Percentiles rank a stretch among this genome's conserved stretches.
Conservation (phyloP, 2,888 invertebrate genomes). For the Chesias legatella region DNA sequence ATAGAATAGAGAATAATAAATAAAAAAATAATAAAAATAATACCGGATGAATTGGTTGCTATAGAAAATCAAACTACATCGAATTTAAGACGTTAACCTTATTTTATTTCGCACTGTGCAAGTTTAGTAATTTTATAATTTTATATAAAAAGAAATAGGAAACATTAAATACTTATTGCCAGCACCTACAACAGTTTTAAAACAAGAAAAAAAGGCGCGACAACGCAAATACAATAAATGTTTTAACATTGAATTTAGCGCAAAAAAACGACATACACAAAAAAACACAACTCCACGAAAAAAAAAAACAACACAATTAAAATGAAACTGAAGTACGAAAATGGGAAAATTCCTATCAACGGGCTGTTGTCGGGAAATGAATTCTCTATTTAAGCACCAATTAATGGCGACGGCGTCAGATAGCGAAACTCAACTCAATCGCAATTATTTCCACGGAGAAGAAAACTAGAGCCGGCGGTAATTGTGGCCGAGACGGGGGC, state of each 20-base stretch:
- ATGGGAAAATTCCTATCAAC: slow-evolving; percentile 25
- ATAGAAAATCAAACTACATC: too few relatives aligned
- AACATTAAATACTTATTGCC: too few relatives aligned
- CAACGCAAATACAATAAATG: slow-evolving; percentile 1
- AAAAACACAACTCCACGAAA: background rate
- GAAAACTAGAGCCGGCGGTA: slow-evolving; percentile 63
- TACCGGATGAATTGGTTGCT: too few relatives aligned
- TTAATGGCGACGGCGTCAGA: slow-evolving; percentile 57
- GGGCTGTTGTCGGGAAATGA: slow-evolving; percentile 38
- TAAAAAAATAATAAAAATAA: too few relatives aligned
- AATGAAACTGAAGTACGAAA: slow-evolving; percentile 26
- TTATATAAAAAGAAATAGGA: too few relatives aligned
- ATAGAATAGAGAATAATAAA: too few relatives aligned
- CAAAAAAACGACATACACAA: slow-evolving; percentile 3
- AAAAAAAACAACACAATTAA: slow-evolving; percentile 23
- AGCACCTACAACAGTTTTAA: too few relatives aligned
- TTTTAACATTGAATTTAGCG: too few relatives aligned
- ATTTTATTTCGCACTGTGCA: too few relatives aligned
- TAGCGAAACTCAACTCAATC: slow-evolving; percentile 65
- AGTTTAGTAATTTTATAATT: too few relatives aligned
- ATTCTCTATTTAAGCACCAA: slow-evolving; percentile 68
- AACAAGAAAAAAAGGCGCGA: background rate
- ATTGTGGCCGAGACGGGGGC: slow-evolving; percentile 46
- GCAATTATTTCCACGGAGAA: slow-evolving; percentile 68
- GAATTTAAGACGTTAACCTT: too few relatives aligned